Evolutionary conservation across 1,140 invertebrate genomes (phyloP).

Genomic region (Eulimnadia texana): DNA sequence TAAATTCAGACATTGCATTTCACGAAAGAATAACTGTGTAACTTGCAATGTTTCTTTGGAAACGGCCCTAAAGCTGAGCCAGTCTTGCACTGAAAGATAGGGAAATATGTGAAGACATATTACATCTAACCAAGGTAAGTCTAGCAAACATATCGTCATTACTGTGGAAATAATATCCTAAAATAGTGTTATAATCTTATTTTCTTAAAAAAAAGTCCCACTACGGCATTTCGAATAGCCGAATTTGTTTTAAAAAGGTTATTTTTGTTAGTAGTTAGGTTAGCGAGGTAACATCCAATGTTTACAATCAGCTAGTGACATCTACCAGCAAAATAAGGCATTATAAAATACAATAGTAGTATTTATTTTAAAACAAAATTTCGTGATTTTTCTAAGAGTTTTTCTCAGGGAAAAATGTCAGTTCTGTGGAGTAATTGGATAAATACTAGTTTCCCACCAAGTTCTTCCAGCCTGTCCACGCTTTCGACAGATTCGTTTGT

Average conservation of each 20-base stretch:
- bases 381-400: background rate
- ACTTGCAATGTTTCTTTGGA: background rate
- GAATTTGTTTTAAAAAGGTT: background rate
- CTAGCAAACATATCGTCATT: no score
- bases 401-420: background rate
- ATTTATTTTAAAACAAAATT: no score
- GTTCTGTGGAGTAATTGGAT: no score
- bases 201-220: background rate
- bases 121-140: background rate
- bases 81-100: background rate
- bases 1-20: constrained; percentile 1
- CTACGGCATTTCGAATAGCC: background rate
- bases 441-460: no score
- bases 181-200: background rate
- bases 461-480: no score
- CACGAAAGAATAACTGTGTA: background rate
- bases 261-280: background rate
- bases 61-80: background rate
- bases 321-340: no score
- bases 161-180: no score
- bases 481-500: no score
- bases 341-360: no score
- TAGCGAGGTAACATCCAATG: no score
- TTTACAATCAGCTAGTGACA: no score
- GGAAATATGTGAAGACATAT: background rate